phyloP scores from a whole-genome alignment of 2,113 vertebrate genomes.

The Eurypyga helias region DNA sequence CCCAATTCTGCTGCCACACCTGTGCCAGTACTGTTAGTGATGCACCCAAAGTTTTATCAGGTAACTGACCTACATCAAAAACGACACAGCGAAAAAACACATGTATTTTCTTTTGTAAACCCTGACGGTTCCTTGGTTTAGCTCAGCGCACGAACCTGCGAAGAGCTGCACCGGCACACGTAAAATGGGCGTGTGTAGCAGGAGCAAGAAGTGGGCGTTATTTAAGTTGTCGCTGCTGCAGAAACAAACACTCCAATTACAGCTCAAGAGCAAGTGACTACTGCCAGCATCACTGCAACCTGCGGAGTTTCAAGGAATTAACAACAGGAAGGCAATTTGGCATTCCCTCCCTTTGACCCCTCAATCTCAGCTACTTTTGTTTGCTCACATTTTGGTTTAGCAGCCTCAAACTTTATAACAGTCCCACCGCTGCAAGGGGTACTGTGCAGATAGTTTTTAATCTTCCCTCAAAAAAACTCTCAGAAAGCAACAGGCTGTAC shows the following conservation, averaged over 20 bases:
- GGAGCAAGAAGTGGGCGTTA: slow-evolving; percentile 19
- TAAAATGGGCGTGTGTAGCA: background rate
- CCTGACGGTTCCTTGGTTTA: background rate
- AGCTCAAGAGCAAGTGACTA: background rate
- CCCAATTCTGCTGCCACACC: background rate
- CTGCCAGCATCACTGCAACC: background rate
- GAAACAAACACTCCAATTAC: slow-evolving; percentile 55
- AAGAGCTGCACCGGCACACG: background rate
- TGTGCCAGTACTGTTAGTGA: background rate
- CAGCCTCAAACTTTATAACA: background rate
- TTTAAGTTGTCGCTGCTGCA: slow-evolving; percentile 3
- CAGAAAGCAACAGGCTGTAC: background rate
- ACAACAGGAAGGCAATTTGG: background rate
- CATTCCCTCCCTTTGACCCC: background rate
- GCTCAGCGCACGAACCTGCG: background rate
- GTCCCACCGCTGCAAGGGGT: background rate
- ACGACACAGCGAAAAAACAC: background rate
- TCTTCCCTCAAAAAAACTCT: background rate
- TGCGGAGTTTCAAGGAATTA: slow-evolving; percentile 4
- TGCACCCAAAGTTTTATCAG: background rate
- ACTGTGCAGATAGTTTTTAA: background rate
- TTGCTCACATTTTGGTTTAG: background rate
- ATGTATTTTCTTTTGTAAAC: background rate
- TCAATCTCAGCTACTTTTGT: background rate
- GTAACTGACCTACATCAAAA: background rate